Evolutionary conservation across 2,888 invertebrate species (phyloP).

Genomic region (Neoscelio sp.): DNA sequence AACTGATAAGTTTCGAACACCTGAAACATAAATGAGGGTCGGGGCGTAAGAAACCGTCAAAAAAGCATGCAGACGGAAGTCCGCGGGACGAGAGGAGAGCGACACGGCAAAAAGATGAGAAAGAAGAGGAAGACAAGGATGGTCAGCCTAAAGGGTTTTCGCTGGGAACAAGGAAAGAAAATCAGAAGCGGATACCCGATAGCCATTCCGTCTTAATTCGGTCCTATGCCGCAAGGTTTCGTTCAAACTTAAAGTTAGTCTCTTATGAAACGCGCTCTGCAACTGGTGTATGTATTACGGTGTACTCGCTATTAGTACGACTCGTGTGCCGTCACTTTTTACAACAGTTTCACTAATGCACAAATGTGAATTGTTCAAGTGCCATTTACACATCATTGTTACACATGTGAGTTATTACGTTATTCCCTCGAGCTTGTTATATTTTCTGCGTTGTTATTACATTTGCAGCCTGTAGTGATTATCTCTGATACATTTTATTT

Average conservation of each 20-base stretch:
- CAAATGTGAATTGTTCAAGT: slow-evolving; percentile 56
- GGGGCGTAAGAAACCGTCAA: slow-evolving; percentile 26
- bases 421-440: neutral
- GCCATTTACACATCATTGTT: slow-evolving; percentile 48
- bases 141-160: neutral
- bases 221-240: slow-evolving; percentile 41
- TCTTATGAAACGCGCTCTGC: slow-evolving; percentile 49
- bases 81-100: slow-evolving; percentile 4
- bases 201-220: slow-evolving; percentile 58
- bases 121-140: slow-evolving; percentile 51
- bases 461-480: too few species aligned
- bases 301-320: slow-evolving; percentile 11
- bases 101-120: slow-evolving; percentile 23
- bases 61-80: slow-evolving; percentile 50
- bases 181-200: slow-evolving; percentile 49
- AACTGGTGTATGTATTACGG: slow-evolving; percentile 36
- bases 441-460: slow-evolving; percentile 2
- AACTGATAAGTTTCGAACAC: slow-evolving; percentile 44
- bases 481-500: too few species aligned
- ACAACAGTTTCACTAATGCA: slow-evolving; percentile 46
- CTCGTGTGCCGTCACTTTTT: slow-evolving; percentile 6
- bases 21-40: slow-evolving; percentile 50
- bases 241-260: slow-evolving; percentile 47
- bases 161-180: slow-evolving; percentile 19
- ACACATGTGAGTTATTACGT: slow-evolving; percentile 43